Evolutionary conservation across 1,140 invertebrate species (phyloP).

Genomic region (Venustaconcha ellipsiformis): DNA sequence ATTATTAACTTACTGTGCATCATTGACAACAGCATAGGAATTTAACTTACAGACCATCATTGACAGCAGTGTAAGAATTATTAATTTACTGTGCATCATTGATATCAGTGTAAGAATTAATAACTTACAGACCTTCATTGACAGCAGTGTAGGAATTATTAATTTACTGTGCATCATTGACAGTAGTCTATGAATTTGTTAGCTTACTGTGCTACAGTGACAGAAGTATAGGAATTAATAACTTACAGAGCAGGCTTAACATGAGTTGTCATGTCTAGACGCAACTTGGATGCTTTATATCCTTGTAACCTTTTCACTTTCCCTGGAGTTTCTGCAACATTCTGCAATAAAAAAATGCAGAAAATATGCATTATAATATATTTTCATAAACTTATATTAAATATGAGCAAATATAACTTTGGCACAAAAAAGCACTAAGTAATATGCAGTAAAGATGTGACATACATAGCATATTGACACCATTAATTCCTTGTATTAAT

Average conservation of each 20-base stretch:
- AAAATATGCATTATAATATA: neutral
- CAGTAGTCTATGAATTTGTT: too few relatives aligned
- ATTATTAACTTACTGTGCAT: too few relatives aligned
- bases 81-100: neutral
- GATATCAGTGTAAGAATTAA: neutral
- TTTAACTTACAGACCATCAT: too few relatives aligned
- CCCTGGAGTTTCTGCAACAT: constrained; percentile 22
- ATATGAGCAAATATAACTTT: neutral
- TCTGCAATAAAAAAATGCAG: constrained; percentile 2
- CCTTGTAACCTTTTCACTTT: constrained; percentile 39
- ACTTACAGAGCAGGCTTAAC: constrained; percentile 65
- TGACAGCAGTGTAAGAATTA: too few relatives aligned
- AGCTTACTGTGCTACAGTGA: neutral
- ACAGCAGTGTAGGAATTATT: too few relatives aligned
- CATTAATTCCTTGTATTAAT: neutral
- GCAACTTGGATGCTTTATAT: constrained; percentile 47
- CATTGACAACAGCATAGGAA: too few relatives aligned
- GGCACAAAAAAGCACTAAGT: neutral
- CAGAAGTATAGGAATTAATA: neutral
- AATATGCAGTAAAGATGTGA: neutral
- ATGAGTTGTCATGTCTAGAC: constrained; percentile 61
- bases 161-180: neutral
- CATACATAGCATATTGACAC: neutral
- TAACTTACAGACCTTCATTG: neutral
- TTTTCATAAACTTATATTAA: constrained; percentile 1